Evolutionary conservation across 2,797 vertebrate genomes (phyloP), one percentile per base, ranked within the genome.

Genomic region (Acrocephalus scirpaceus): DNA sequence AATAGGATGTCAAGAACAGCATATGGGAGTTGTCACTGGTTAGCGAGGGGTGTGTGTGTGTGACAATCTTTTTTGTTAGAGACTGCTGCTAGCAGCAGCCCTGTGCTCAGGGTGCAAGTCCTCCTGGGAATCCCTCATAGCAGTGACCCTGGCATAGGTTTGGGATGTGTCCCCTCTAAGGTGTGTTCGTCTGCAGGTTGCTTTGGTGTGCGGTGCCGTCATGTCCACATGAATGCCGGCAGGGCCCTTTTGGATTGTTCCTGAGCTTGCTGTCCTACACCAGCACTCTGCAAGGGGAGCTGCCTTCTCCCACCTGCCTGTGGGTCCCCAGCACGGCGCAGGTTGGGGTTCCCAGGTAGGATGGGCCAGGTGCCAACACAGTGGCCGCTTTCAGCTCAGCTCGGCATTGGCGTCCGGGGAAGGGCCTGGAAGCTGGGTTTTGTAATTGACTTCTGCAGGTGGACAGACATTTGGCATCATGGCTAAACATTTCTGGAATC

Each of bases 181-280:
- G 11, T 11, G 30, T 38, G 7, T 16, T 34, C 0, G 0, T 47
- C 22, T 60, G 22, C 64, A 11, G 27, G 45, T 8, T 4, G 38
- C 40, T 47, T 7, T 8, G 23, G 20, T 9, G 44, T 23, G 18
- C 1, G 0, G 36, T 29, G 25, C n/a, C 38, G 40, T 60, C 32
- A 3, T 5, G 3, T 6, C n/a, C 25, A 3, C 23, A 7, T 4
- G 50, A 15, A 32, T 1, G 7, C 32, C 2, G 3, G 9, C 62
- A 16, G 11, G 27, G 10, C 44, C 23, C 32, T 16, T 57, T 10
- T 3, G 12, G 51, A 3, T 13, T 18, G 25, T 11, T 51, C 7
- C 19, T 10, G 42, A 54, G 48, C 62, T 32, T 13, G 44, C 32
- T 38, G 72, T 30, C 53, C 16, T 19, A n/a, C n/a, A 5, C 14